Conservation (phyloP, 2,888 invertebrate genomes). For the Drosophila paranaensis region DNA sequence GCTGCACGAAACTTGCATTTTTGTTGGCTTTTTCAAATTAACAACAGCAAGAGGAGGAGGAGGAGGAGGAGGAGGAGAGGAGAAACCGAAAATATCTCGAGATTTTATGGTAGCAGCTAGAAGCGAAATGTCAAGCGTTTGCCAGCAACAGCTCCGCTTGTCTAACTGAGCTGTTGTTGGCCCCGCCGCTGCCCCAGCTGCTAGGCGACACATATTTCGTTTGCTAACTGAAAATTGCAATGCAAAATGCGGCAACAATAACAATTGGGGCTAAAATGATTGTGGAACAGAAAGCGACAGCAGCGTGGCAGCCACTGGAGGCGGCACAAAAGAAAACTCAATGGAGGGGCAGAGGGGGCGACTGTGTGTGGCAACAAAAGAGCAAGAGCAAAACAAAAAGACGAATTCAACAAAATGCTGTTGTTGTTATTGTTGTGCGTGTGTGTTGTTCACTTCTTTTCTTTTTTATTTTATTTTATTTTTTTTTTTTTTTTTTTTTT, state of each 20-base stretch:
- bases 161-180: background rate
- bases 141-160: conserved; percentile 16
- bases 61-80: no score
- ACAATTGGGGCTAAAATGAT: conserved; percentile 73
- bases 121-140: conserved; percentile 43
- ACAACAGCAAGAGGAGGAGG: background rate
- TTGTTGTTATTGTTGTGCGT: conserved; percentile 15
- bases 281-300: conserved; percentile 53
- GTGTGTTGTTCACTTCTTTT: conserved; percentile 29
- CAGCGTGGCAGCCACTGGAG: conserved; percentile 29
- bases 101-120: conserved; percentile 44
- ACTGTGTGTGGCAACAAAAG: conserved; percentile 39
- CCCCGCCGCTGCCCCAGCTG: background rate
- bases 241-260: conserved; percentile 44
- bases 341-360: conserved; percentile 7
- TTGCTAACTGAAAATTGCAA: conserved; percentile 55
- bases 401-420: conserved; percentile 49
- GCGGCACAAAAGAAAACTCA: conserved; percentile 56
- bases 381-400: conserved; percentile 63
- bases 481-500: conserved; percentile 37
- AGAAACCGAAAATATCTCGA: conserved; percentile 36
- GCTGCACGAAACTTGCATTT: background rate
- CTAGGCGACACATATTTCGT: conserved; percentile 45
- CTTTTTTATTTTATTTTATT: background rate
- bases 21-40: conserved; percentile 1